Percentiles rank a stretch among this genome's conserved stretches.
phyloP scores from a whole-genome alignment of 1,140 invertebrate species.

The Akabosia matsudoensis region DNA sequence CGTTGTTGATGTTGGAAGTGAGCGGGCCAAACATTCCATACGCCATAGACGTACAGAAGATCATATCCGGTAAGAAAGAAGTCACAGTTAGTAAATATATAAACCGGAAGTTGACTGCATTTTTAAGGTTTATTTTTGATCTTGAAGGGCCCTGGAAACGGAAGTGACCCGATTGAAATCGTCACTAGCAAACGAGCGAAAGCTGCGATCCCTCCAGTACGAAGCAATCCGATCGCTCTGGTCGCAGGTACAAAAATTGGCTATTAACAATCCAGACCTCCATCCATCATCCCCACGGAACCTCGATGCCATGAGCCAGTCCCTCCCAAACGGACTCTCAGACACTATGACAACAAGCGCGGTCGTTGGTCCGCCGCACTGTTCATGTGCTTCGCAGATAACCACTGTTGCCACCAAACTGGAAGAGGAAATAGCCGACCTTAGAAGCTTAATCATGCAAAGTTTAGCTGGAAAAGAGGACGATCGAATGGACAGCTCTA shows the following conservation, averaged over 20 bases:
- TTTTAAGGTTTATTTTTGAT: neutral
- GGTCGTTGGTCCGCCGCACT: neutral
- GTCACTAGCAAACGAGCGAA: slow-evolving; percentile 30
- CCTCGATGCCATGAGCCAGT: slow-evolving; percentile 36
- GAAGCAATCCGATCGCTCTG: slow-evolving; percentile 40
- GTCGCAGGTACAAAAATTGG: slow-evolving; percentile 37
- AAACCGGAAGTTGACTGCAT: neutral
- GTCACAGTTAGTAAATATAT: neutral
- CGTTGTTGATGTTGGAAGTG: slow-evolving; percentile 29
- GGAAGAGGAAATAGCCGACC: neutral
- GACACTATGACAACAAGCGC: neutral
- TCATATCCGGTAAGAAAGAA: slow-evolving; percentile 35
- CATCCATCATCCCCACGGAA: neutral
- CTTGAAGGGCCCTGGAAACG: slow-evolving; percentile 31
- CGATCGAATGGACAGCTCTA: neutral
- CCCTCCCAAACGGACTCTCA: slow-evolving; percentile 40
- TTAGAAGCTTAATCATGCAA: neutral
- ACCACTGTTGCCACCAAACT: neutral
- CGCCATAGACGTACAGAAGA: slow-evolving; percentile 37
- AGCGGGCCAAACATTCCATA: slow-evolving; percentile 38
- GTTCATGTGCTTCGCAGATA: neutral
- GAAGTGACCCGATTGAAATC: slow-evolving; percentile 37
- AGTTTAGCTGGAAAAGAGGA: neutral
- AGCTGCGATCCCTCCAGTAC: slow-evolving; percentile 38
- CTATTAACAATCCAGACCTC: neutral